Evolutionary conservation across 1,140 invertebrate species (phyloP).

Genomic region (Drosophila neocordata): DNA sequence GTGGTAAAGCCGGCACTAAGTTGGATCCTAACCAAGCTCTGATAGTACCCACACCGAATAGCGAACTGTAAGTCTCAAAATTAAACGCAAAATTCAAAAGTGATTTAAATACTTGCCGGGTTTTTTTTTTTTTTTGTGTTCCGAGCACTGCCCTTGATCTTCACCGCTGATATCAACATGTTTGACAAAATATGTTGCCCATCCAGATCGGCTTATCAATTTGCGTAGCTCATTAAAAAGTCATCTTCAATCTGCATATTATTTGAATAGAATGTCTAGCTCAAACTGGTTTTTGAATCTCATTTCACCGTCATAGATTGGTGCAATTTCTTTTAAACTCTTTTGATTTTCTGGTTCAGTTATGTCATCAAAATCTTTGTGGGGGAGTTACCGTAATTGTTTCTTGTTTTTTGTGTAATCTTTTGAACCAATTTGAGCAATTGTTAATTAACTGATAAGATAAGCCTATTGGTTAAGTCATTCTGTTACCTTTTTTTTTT

Average conservation of each 20-base stretch:
- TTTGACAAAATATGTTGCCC: constrained; percentile 40
- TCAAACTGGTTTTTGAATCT: not conserved
- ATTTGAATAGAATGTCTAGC: constrained; percentile 12
- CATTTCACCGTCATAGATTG: too few species aligned
- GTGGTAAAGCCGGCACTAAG: constrained; percentile 32
- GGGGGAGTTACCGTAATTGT: not conserved
- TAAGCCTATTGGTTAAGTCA: constrained; percentile 4
- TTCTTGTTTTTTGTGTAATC: constrained; percentile 24
- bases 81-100: not conserved
- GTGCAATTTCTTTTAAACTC: too few species aligned
- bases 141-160: constrained; percentile 59
- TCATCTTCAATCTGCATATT: constrained; percentile 53
- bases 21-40: not conserved
- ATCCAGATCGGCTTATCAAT: constrained; percentile 54
- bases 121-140: not conserved
- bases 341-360: too few species aligned
- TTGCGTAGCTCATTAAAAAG: constrained; percentile 49
- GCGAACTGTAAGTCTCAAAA: constrained; percentile 24
- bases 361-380: too few species aligned
- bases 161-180: constrained; percentile 35
- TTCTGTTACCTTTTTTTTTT: constrained; percentile 23
- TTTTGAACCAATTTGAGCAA: constrained; percentile 24
- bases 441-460: constrained; percentile 45
- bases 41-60: constrained; percentile 18
- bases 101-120: constrained; percentile 10